Evolutionary conservation across 2,113 vertebrate species (phyloP), one percentile per base, ranked within the genome.

Genomic region (Ornithorhynchus anatinus): DNA sequence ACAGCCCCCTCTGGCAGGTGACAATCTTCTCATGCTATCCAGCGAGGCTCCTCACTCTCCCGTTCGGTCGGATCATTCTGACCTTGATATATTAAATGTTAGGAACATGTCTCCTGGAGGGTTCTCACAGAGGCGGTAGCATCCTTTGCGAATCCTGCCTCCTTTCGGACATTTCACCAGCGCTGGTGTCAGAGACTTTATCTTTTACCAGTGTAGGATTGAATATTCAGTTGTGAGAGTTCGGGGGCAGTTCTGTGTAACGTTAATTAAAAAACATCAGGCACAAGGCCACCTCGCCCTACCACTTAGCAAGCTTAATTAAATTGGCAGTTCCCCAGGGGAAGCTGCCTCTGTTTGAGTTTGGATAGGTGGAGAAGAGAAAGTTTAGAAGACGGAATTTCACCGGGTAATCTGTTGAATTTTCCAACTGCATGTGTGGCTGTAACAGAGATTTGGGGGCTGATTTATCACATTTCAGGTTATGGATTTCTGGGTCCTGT

Each of bases 401-500:
- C 50, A 29, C 44, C 70, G 72, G 60, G 70, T 60, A n/a, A 58
- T 70, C 70, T 70, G 35, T 78, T 82, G 73, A 39, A 70, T 73
- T 70, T 80, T 82, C 32, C 58, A 52, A 23, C 70, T 75, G 60
- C 45, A 32, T 40, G 23, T 16, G 8, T n/a, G 39, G 20, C 72
- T 14, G 23, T 78, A 57, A 68, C 64, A 64, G 2, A 39, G 43
- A 68, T 61, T 82, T 80, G 72, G 69, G 47, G 80, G 61, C n/a
- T 50, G 40, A 82, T 75, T 64, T 32, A 5, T 42, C 64, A 36
- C 59, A 78, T 70, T 84, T 75, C 70, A 57, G 75, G 67, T 78
- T 78, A 52, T 70, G 70, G 51, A 70, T 82, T 80, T 78, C 73
- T 70, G 70, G 63, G 73, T 67, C 70, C 69, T 60, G 42, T 73